Conservation (phyloP, 2,888 invertebrate genomes). For the Encarsia formosa region DNA sequence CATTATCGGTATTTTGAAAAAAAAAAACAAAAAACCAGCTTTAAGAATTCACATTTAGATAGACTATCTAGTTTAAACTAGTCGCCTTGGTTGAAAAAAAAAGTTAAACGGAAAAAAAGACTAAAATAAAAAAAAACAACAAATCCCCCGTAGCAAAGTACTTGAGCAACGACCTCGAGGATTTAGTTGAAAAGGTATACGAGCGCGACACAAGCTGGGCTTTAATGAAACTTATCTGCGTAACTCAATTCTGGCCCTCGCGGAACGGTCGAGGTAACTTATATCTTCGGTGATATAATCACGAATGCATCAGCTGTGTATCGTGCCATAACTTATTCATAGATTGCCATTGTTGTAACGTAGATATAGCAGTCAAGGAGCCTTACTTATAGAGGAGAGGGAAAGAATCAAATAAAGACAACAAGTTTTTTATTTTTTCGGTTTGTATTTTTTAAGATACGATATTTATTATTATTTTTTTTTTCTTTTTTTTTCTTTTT, state of each 20-base stretch:
- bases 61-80: constrained; percentile 4
- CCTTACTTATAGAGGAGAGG: too few relatives aligned
- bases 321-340: too few relatives aligned
- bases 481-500: too few relatives aligned
- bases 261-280: not conserved
- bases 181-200: constrained; percentile 13
- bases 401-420: not conserved
- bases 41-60: not conserved
- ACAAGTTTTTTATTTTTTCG: constrained; percentile 21
- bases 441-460: constrained; percentile 39
- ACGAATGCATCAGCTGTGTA: too few relatives aligned
- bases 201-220: too few relatives aligned
- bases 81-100: not conserved
- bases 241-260: constrained; percentile 13
- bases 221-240: constrained; percentile 16
- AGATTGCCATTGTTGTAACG: too few relatives aligned
- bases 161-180: constrained; percentile 20
- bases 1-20: too few relatives aligned
- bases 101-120: too few relatives aligned
- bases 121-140: too few relatives aligned
- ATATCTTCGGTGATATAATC: not conserved
- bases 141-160: not conserved
- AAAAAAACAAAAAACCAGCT: not conserved
- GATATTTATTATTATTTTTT: constrained; percentile 43
- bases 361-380: too few relatives aligned